Percentiles rank a stretch among this genome's conserved stretches.
phyloP scores from a whole-genome alignment of 1,140 invertebrate species.

The Drosophila gunungcola region DNA sequence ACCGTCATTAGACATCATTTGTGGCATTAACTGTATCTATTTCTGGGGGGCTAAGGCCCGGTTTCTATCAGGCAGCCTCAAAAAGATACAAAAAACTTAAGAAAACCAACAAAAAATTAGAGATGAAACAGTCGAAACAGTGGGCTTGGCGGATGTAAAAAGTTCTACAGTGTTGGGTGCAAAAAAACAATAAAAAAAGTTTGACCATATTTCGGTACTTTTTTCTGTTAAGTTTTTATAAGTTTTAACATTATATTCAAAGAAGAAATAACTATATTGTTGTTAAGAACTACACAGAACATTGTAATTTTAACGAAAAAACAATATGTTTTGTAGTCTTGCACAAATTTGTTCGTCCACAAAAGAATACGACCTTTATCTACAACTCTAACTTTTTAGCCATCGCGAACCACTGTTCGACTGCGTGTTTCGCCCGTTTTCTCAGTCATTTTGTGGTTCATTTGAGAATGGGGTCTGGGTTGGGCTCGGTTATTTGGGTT shows the following conservation, averaged over 20 bases:
- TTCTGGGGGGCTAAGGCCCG: slow-evolving; percentile 38
- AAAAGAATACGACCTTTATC: too few relatives aligned
- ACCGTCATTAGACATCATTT: slow-evolving; percentile 80
- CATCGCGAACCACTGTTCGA: slow-evolving; percentile 40
- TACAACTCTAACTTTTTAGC: not conserved
- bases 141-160: not conserved
- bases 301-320: not conserved
- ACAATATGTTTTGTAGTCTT: too few relatives aligned
- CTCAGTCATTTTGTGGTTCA: slow-evolving; percentile 75
- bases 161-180: too few relatives aligned
- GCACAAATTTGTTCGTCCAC: too few relatives aligned
- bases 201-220: too few relatives aligned
- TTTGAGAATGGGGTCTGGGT: slow-evolving; percentile 52
- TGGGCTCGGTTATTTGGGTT: slow-evolving; percentile 39
- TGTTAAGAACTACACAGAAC: too few relatives aligned
- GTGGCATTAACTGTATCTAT: slow-evolving; percentile 78
- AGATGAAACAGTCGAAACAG: slow-evolving; percentile 16
- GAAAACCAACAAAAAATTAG: slow-evolving; percentile 43
- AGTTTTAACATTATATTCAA: too few relatives aligned
- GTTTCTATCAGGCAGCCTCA: slow-evolving; percentile 8
- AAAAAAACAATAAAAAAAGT: too few relatives aligned
- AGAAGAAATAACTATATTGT: too few relatives aligned
- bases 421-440: slow-evolving; percentile 62
- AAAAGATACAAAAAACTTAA: slow-evolving; percentile 31
- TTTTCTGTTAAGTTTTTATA: too few relatives aligned